phyloP scores from a whole-genome alignment of 2,113 vertebrate species.

The Tupaia chinensis region DNA sequence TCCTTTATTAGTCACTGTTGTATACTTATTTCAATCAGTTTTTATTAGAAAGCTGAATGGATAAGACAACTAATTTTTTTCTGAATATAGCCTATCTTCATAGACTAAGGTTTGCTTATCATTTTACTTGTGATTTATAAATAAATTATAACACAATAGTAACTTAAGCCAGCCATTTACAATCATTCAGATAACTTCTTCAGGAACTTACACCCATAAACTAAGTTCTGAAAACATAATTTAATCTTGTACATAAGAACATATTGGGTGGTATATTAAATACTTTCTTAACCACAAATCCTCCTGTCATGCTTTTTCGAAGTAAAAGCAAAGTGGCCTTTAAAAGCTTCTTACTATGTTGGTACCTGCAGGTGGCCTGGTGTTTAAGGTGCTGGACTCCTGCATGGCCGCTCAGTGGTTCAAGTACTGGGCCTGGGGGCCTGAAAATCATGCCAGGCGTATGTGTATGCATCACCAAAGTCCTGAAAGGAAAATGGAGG shows the following conservation, averaged over 20 bases:
- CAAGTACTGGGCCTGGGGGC: too few species aligned
- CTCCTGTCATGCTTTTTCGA: neutral
- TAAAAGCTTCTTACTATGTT: neutral
- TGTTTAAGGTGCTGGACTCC: too few species aligned
- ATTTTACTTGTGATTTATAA: neutral
- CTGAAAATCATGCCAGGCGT: too few species aligned
- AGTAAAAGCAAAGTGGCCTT: neutral
- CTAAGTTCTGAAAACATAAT: neutral
- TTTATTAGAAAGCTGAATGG: neutral
- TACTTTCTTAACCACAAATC: neutral
- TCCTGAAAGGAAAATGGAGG: too few species aligned
- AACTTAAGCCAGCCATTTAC: neutral
- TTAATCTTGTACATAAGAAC: neutral
- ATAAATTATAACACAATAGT: neutral
- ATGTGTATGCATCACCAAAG: too few species aligned
- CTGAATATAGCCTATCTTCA: neutral
- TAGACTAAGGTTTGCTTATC: neutral
- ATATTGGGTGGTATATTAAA: neutral
- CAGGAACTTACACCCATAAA: neutral
- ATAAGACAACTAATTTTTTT: neutral
- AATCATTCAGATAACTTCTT: neutral
- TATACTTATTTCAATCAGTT: neutral
- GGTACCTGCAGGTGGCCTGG: too few species aligned
- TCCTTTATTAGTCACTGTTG: neutral
- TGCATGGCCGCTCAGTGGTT: too few species aligned